These are phyloP conservation scores for Drosophila greeni DNA, from an alignment of 2,888 invertebrate species.

Conservation along the genomic window DNA sequence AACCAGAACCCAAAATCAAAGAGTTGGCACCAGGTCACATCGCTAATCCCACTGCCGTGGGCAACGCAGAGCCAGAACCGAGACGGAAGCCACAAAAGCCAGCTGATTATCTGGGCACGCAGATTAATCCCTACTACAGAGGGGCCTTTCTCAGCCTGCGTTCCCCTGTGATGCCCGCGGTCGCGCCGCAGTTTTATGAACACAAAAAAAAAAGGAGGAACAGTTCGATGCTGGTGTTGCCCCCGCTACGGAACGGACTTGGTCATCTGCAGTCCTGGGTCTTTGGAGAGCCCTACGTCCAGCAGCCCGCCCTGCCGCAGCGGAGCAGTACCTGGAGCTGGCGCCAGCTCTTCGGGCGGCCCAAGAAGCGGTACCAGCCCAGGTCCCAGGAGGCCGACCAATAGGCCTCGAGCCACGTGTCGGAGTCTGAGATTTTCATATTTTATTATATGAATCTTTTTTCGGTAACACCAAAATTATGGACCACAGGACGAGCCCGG, in stretches of 20 bases:
- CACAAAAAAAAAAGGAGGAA: background rate
- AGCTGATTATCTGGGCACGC: slow-evolving; percentile 12
- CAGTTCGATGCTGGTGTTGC: background rate
- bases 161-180: background rate
- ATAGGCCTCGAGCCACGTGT: slow-evolving; percentile 22
- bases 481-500: slow-evolving; percentile 46
- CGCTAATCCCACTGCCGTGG: background rate
- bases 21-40: background rate
- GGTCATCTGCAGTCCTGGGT: slow-evolving; percentile 11
- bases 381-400: background rate
- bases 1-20: background rate
- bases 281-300: slow-evolving; percentile 15
- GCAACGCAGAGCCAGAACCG: background rate
- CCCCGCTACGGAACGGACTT: background rate
- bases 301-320: too few species aligned
- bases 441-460: slow-evolving; percentile 37
- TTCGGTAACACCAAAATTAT: slow-evolving; percentile 49
- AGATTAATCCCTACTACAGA: slow-evolving; percentile 35
- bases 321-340: slow-evolving; percentile 1
- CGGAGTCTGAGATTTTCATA: slow-evolving; percentile 8
- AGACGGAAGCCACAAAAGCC: background rate
- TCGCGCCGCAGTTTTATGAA: background rate
- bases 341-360: slow-evolving; percentile 10
- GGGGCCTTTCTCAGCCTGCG: slow-evolving; percentile 46
- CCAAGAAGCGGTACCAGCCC: background rate